phyloP scores from a whole-genome alignment of 2,797 vertebrate genomes.

The Dromococcyx pavoninus region DNA sequence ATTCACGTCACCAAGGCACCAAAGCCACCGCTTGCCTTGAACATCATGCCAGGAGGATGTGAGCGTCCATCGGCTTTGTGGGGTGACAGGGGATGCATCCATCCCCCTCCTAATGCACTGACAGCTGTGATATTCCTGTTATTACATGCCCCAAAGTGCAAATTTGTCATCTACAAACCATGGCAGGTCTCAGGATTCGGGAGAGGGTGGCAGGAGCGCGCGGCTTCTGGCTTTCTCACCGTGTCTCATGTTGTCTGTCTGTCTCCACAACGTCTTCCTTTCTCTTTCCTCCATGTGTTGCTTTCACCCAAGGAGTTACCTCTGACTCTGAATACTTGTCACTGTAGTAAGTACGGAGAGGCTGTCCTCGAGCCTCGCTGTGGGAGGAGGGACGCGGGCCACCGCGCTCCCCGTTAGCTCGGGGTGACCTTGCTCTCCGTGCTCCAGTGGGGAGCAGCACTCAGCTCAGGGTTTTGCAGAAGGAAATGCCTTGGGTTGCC shows the following conservation, averaged over 20 bases:
- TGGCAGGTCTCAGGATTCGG: background rate
- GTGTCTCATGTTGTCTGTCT: constrained; percentile 69
- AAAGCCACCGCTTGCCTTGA: rapidly evolving
- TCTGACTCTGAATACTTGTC: constrained; percentile 88
- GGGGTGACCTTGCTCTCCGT: background rate
- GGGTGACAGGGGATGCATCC: background rate
- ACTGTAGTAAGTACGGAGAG: constrained; percentile 90
- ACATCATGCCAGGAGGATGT: rapidly evolving
- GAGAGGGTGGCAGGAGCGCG: background rate
- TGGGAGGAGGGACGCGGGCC: constrained; percentile 12
- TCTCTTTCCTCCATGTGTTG: constrained; percentile 79
- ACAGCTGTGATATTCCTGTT: rapidly evolving
- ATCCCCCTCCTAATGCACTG: rapidly evolving
- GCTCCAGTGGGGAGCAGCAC: rapidly evolving
- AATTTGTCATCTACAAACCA: too few relatives aligned
- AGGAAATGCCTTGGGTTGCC: background rate
- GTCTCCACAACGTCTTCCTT: constrained; percentile 79
- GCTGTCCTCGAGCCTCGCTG: constrained; percentile 24
- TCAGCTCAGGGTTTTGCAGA: background rate
- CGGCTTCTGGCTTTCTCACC: constrained; percentile 47
- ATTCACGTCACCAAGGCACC: rapidly evolving
- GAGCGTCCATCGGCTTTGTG: background rate
- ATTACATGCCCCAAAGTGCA: rapidly evolving
- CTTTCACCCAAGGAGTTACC: constrained; percentile 85
- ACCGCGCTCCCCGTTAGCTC: background rate